A percentile compares a stretch with the other conserved stretches of the same genome.
Conservation (phyloP, 1,140 invertebrate species). For the Hyles euphorbiae region DNA sequence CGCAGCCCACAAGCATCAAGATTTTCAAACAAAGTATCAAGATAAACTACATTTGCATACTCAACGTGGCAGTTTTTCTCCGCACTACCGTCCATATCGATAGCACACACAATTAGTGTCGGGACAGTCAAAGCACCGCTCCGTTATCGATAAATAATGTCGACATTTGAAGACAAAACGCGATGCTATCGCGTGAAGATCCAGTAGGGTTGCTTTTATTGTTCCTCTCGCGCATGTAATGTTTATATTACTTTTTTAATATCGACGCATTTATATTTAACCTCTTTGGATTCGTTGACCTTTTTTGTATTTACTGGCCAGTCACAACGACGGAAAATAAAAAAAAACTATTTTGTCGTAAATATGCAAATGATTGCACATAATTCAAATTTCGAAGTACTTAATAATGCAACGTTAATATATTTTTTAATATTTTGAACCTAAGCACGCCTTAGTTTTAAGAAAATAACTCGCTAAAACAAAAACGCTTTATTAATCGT, state of each 20-base stretch:
- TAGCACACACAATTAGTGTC: conserved; percentile 55
- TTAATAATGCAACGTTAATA: too few relatives aligned
- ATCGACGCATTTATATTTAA: neutral
- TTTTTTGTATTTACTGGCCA: too few relatives aligned
- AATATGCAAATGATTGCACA: too few relatives aligned
- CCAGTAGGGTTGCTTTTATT: too few relatives aligned
- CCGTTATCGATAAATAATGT: conserved; percentile 46
- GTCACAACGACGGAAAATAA: too few relatives aligned
- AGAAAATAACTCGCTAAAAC: too few relatives aligned
- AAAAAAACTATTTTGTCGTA: too few relatives aligned
- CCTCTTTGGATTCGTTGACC: too few relatives aligned
- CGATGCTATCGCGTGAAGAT: conserved; percentile 38
- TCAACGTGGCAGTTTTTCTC: conserved; percentile 24
- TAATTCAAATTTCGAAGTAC: too few relatives aligned
- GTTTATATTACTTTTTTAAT: conserved; percentile 2
- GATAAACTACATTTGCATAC: conserved; percentile 33
- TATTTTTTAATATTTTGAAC: too few relatives aligned
- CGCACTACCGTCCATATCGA: conserved; percentile 29
- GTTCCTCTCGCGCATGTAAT: neutral
- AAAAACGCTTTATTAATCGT: too few relatives aligned
- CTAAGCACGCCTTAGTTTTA: too few relatives aligned
- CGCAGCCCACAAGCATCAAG: neutral
- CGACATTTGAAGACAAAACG: conserved; percentile 48
- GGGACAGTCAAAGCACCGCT: conserved; percentile 35
- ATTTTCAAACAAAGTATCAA: conserved; percentile 12